phyloP scores from a whole-genome alignment of 2,113 vertebrate species.

The Ondatra zibethicus region DNA sequence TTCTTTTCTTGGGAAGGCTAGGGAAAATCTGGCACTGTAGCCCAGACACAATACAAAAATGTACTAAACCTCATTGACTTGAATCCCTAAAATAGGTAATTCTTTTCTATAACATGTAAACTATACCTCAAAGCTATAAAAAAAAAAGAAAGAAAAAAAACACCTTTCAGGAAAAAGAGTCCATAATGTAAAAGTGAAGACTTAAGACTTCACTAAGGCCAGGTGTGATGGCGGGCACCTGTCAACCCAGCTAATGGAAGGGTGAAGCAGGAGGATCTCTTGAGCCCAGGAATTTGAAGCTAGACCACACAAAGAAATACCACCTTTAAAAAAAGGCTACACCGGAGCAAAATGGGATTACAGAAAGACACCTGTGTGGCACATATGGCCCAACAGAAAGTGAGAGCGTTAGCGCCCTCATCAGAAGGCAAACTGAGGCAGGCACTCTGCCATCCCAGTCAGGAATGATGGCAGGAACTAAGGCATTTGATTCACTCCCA shows the following conservation, averaged over 20 bases:
- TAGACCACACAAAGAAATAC: background rate
- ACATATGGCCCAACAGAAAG: background rate
- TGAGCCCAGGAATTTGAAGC: background rate
- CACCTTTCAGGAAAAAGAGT: background rate
- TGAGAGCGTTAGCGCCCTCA: background rate
- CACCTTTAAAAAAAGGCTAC: background rate
- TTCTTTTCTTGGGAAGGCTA: background rate
- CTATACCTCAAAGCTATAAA: background rate
- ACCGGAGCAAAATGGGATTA: background rate
- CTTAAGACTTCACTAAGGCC: background rate
- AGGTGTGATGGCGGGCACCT: background rate
- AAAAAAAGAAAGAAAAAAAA: background rate
- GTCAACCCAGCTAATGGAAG: background rate
- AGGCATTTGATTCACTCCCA: constrained; percentile 26
- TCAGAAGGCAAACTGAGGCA: background rate
- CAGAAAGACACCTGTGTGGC: background rate
- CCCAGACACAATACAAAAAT: background rate
- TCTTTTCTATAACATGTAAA: background rate
- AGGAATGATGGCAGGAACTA: background rate
- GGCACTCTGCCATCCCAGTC: background rate
- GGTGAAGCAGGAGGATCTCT: background rate
- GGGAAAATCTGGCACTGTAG: background rate
- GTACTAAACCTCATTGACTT: background rate
- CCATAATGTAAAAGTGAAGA: background rate
- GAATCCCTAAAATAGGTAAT: background rate